phyloP scores from a whole-genome alignment of 2,888 invertebrate species.

The Drosophila parthenogenetica region DNA sequence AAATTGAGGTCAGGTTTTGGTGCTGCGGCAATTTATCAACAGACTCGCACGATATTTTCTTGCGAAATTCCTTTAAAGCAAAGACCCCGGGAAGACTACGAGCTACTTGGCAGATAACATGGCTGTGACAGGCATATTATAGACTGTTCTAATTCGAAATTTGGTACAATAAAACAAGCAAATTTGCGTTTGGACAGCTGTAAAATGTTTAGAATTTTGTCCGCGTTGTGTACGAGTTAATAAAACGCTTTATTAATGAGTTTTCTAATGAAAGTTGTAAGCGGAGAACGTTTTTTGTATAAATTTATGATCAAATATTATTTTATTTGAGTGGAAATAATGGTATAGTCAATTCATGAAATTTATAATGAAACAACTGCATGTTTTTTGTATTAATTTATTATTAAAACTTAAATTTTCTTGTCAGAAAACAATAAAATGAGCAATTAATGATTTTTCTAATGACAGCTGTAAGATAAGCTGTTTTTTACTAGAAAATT shows the following conservation, averaged over 20 bases:
- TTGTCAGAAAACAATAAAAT: background rate
- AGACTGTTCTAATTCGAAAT: slow-evolving; percentile 13
- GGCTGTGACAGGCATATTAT: slow-evolving; percentile 12
- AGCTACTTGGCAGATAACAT: slow-evolving; percentile 16
- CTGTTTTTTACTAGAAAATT: background rate
- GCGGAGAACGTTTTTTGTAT: background rate
- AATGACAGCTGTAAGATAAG: background rate
- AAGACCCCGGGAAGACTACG: slow-evolving; percentile 17
- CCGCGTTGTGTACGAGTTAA: background rate
- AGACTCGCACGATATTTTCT: slow-evolving; percentile 53
- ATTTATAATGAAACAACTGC: background rate
- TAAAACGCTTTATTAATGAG: slow-evolving; percentile 7
- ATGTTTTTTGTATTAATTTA: background rate
- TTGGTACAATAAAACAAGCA: background rate
- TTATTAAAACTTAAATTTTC: background rate
- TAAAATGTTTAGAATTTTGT: slow-evolving; percentile 4
- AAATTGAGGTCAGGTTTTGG: slow-evolving; percentile 65
- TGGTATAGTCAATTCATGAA: background rate
- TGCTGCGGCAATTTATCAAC: slow-evolving; percentile 63
- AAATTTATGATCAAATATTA: background rate
- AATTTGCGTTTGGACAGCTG: slow-evolving; percentile 10
- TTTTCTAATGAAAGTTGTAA: background rate
- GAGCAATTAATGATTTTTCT: background rate
- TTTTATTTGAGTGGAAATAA: background rate
- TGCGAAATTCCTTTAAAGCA: slow-evolving; percentile 61